A percentile compares a stretch with the other conserved stretches of the same genome.
Conservation (phyloP, 2,113 vertebrate genomes). For the Psammodynastes pulverulentus region DNA sequence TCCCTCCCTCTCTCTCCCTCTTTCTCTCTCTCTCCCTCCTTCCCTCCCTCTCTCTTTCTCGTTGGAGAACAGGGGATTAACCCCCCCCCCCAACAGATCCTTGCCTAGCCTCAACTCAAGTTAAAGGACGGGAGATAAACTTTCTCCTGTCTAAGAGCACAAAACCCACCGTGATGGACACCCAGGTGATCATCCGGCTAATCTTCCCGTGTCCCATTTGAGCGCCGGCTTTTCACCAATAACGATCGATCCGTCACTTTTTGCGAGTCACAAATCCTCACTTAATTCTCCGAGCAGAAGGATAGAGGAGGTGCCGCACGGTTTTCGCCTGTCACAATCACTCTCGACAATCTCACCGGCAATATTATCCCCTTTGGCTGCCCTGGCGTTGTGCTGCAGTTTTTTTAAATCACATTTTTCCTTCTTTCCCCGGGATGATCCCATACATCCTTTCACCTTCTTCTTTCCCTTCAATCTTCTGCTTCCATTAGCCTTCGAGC, state of each 20-base stretch:
- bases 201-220: conserved; percentile 43
- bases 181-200: conserved; percentile 17
- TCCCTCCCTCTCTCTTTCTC: too few species aligned
- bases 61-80: neutral
- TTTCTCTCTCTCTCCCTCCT: rapidly evolving
- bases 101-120: neutral
- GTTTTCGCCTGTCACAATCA: neutral
- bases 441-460: neutral
- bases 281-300: conserved; percentile 25
- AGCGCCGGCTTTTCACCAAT: conserved; percentile 44
- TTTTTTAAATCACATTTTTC: neutral
- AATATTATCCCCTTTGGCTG: neutral
- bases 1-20: too few species aligned
- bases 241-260: conserved; percentile 32
- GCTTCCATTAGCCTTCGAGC: neutral
- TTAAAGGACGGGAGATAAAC: conserved; percentile 44
- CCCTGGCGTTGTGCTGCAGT: neutral
- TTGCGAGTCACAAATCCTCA: conserved; percentile 40
- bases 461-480: neutral
- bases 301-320: neutral
- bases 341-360: neutral
- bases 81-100: conserved; percentile 20
- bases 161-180: conserved; percentile 38
- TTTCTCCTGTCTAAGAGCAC: conserved; percentile 22
- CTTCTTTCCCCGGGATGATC: neutral